Conservation (phyloP, 2,797 vertebrate genomes). For the Pyrocephalus nanus region DNA sequence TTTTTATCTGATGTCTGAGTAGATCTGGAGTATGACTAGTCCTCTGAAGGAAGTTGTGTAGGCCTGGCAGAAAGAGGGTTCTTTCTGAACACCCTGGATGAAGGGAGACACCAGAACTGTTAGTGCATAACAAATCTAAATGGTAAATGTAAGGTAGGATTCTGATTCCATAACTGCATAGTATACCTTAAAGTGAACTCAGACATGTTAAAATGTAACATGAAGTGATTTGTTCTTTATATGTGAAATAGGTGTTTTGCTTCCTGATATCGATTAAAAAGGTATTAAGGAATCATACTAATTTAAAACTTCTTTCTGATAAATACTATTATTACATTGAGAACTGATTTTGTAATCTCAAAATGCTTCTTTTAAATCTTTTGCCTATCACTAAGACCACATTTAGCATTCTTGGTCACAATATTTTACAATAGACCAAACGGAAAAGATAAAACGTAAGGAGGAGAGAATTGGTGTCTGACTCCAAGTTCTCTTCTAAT, state of each 20-base stretch:
- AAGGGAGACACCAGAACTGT: not conserved
- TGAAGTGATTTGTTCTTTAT: not conserved
- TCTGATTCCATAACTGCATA: not conserved
- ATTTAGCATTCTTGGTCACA: not conserved
- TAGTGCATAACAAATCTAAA: not conserved
- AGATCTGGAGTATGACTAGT: not conserved
- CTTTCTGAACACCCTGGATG: not conserved
- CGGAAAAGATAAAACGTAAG: not conserved
- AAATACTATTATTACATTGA: not conserved
- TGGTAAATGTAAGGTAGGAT: not conserved
- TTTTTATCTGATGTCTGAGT: not conserved
- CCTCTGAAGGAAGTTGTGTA: not conserved
- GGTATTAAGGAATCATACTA: not conserved
- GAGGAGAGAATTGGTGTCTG: not conserved
- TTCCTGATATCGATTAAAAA: not conserved
- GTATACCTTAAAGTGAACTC: not conserved
- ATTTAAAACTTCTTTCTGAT: not conserved
- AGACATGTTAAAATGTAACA: rapidly evolving
- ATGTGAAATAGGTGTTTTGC: not conserved
- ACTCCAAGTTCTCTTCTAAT: not conserved
- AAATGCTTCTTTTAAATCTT: not conserved
- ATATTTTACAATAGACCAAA: not conserved
- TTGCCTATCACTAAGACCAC: not conserved
- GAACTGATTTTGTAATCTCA: not conserved
- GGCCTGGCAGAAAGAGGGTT: not conserved